These are phyloP conservation scores for Hydrochoerus hydrochaeris DNA, from an alignment of 2,113 vertebrate genomes.

Conservation along the genomic window DNA sequence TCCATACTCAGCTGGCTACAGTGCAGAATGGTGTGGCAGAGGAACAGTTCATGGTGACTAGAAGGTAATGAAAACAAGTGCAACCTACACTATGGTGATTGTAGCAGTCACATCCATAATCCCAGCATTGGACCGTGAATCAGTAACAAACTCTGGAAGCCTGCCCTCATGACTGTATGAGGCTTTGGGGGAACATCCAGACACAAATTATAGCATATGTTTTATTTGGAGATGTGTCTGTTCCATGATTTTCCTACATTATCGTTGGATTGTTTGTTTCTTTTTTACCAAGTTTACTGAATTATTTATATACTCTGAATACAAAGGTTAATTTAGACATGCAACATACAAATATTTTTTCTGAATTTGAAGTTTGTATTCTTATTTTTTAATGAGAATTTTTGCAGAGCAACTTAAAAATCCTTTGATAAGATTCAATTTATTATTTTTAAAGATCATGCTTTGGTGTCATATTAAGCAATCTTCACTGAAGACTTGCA, in stretches of 20 bases:
- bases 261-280: background rate
- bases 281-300: background rate
- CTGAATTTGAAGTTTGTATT: background rate
- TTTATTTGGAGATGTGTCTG: background rate
- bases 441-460: conserved; percentile 2
- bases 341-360: background rate
- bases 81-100: too few species aligned
- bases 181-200: too few species aligned
- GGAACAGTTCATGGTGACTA: too few species aligned
- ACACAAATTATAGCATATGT: background rate
- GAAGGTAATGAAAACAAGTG: too few species aligned
- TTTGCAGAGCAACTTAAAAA: background rate
- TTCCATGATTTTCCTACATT: background rate
- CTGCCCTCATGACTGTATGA: too few species aligned
- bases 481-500: background rate
- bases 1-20: too few species aligned
- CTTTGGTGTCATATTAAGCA: background rate
- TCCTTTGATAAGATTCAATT: background rate
- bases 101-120: too few species aligned
- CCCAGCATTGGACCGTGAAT: too few species aligned
- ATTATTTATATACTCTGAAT: background rate
- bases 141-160: too few species aligned
- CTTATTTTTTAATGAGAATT: background rate
- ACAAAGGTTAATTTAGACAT: background rate
- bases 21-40: too few species aligned